Conservation (phyloP, 2,797 vertebrate species). For the Ammospiza maritima region DNA sequence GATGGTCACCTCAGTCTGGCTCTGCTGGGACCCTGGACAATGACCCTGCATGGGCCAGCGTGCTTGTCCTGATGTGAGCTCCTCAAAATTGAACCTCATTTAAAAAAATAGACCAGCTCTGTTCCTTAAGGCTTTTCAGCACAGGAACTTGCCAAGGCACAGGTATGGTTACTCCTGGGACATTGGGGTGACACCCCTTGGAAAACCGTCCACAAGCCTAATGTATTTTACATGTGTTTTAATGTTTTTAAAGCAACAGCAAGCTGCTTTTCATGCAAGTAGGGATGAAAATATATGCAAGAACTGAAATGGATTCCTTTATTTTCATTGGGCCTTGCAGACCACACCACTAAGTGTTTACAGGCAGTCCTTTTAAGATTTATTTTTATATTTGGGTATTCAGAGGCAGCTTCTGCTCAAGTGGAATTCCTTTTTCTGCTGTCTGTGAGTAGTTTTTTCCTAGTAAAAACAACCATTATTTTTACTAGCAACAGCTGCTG, state of each 20-base stretch:
- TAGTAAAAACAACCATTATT: not conserved
- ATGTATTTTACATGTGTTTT: not conserved
- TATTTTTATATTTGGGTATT: not conserved
- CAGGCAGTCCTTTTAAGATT: not conserved
- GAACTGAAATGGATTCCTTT: not conserved
- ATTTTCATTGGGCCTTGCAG: not conserved
- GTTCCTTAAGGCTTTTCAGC: not conserved
- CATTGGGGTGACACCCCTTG: not conserved
- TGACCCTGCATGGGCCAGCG: fast-evolving
- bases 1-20: not conserved
- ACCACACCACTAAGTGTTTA: not conserved
- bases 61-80: not conserved
- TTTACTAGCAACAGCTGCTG: conserved; percentile 44
- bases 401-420: not conserved
- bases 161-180: not conserved
- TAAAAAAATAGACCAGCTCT: no score
- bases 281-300: not conserved
- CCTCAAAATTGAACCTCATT: not conserved
- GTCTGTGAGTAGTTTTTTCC: not conserved
- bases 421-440: not conserved
- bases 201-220: not conserved
- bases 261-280: not conserved
- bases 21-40: not conserved
- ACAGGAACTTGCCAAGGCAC: fast-evolving
- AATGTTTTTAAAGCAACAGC: not conserved